phyloP scores from a whole-genome alignment of 1,140 invertebrate genomes.

The Myzus persicae region DNA sequence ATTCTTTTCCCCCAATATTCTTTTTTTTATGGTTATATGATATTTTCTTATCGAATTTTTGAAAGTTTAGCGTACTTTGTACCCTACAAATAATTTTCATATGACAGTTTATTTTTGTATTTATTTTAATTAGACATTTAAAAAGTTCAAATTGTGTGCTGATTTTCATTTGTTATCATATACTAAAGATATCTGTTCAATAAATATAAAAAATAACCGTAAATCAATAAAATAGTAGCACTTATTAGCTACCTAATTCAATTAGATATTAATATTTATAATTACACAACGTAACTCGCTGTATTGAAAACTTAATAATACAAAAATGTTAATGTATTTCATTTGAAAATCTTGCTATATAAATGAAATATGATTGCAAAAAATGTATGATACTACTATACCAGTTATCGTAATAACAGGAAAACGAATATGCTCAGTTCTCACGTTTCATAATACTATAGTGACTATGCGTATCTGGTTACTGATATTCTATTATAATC shows the following conservation, averaged over 20 bases:
- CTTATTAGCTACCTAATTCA: background rate
- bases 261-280: background rate
- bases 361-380: background rate
- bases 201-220: background rate
- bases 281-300: background rate
- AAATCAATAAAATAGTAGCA: background rate
- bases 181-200: background rate
- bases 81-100: background rate
- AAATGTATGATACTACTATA: background rate
- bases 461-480: background rate
- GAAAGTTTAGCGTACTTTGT: background rate
- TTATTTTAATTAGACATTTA: background rate
- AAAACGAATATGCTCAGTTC: background rate
- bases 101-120: background rate
- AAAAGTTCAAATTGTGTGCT: background rate
- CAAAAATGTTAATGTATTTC: background rate
- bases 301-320: background rate
- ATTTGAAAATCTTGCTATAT: background rate
- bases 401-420: background rate
- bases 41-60: background rate
- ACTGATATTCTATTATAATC: background rate
- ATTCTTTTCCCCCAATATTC: background rate
- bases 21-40: background rate
- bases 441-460: background rate
- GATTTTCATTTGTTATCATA: background rate